Evolutionary conservation across 2,888 invertebrate genomes (phyloP).

Genomic region (Watsonalla binaria): DNA sequence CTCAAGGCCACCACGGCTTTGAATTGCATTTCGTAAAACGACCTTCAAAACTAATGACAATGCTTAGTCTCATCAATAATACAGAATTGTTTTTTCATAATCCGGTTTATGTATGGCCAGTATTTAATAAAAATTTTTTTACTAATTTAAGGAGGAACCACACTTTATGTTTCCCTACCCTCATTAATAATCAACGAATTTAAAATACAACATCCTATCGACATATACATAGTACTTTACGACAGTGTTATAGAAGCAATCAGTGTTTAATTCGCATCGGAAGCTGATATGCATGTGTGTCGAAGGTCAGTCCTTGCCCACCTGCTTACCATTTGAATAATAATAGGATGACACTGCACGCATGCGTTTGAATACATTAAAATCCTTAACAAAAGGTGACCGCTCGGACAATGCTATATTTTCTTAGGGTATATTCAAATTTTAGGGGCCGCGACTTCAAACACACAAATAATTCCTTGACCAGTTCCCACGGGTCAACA

Average conservation of each 20-base stretch:
- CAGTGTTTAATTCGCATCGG: not conserved
- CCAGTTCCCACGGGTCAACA: constrained; percentile 75
- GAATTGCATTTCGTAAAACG: too few species aligned
- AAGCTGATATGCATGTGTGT: constrained; percentile 1
- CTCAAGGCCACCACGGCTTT: too few species aligned
- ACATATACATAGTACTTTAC: not conserved
- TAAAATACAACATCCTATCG: not conserved
- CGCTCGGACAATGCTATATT: constrained; percentile 55
- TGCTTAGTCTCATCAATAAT: too few species aligned
- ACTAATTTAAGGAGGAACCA: too few species aligned
- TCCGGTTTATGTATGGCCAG: too few species aligned
- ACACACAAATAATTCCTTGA: constrained; percentile 44
- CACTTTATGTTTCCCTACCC: too few species aligned
- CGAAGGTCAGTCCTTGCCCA: constrained; percentile 63
- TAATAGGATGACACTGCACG: constrained; percentile 59
- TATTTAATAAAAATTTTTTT: too few species aligned
- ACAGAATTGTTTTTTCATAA: too few species aligned
- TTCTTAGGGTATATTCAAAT: constrained; percentile 77
- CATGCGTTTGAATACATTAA: constrained; percentile 66
- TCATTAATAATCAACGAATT: too few species aligned
- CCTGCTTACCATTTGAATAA: constrained; percentile 66
- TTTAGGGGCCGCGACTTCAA: constrained; percentile 67
- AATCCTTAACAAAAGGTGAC: constrained; percentile 53
- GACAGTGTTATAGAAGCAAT: not conserved
- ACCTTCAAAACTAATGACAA: too few species aligned